phyloP scores from a whole-genome alignment of 2,797 vertebrate genomes.

The Hylomyscus alleni region DNA sequence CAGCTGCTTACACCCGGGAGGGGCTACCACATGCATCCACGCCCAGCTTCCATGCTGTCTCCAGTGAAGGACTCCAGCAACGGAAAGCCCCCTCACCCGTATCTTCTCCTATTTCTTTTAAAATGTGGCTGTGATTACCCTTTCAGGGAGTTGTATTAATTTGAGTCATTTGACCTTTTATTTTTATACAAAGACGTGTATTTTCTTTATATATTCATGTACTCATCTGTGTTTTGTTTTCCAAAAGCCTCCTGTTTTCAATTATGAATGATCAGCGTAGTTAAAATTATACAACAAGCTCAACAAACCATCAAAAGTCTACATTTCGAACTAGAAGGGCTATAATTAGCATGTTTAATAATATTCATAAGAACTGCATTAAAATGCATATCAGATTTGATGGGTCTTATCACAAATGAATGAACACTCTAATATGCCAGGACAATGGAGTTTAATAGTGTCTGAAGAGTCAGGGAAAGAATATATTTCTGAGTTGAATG shows the following conservation, averaged over 20 bases:
- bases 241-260: slow-evolving; percentile 17
- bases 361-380: slow-evolving; percentile 48
- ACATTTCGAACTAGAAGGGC: neutral
- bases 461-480: slow-evolving; percentile 70
- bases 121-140: neutral
- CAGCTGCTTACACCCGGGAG: neutral
- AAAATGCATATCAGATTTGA: slow-evolving; percentile 72
- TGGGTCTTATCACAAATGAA: slow-evolving; percentile 63
- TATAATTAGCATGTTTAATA: slow-evolving; percentile 60
- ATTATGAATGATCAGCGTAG: slow-evolving; percentile 22
- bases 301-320: slow-evolving; percentile 8
- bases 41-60: neutral
- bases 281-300: slow-evolving; percentile 45
- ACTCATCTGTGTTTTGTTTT: neutral
- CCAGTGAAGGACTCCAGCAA: neutral
- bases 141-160: slow-evolving; percentile 58
- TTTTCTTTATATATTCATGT: slow-evolving; percentile 18
- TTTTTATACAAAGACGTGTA: slow-evolving; percentile 3
- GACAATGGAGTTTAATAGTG: slow-evolving; percentile 67
- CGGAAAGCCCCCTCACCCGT: neutral
- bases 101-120: slow-evolving; percentile 29
- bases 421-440: slow-evolving; percentile 67
- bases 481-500: slow-evolving; percentile 77
- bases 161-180: neutral
- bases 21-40: neutral